Evolutionary conservation across 2,797 vertebrate genomes (phyloP), one percentile per base, ranked within the genome.

Genomic region (Sphenopsis melanotis): DNA sequence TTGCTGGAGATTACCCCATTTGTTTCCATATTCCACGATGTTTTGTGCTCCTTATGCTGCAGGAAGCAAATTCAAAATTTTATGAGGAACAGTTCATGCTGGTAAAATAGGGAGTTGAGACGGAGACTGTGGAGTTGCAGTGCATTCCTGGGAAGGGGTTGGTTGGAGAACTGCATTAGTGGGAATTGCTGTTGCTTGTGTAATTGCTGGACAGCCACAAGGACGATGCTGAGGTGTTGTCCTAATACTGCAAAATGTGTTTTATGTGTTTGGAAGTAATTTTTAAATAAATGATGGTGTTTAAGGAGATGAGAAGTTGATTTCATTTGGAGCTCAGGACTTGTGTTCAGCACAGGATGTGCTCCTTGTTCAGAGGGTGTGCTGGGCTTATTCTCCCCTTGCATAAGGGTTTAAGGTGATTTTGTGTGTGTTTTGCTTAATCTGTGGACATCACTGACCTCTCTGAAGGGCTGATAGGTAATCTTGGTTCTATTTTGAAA

Each of bases 21-120:
- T 86, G 72, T 94, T 97, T 93, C 87, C 69, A 30, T 95, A 83
- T 89, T 83, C 63, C 23, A 1, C 89, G 61, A 39, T 66, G 29
- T 57, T 13, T 79, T 96, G 87, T 92, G 75, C 59, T 95, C 34
- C 11, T 94, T 93, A 42, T 32, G 34, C 87, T 91, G 34, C 65
- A 66, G 82, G 53, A 94, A 76, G 47, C 27, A 44, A 83, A 83
- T 72, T 76, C 82, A 60, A 72, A 75, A 47, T 79, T 91, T 77
- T 80, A 11, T 29, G 24, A 59, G 59, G 69, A 92, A 10, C 50
- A 71, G 71, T 49, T 72, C 21, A 0, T 49, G 63, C 68, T 78
- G 75, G 90, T 50, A 36, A 77, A 84, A 41, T 1, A 36, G 71
- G 56, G 81, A 89, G 36, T 71, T 87, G 44, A 60, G 71, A 34